Evolutionary conservation across 2,797 vertebrate species (phyloP).

Genomic region (Agapornis canus): DNA sequence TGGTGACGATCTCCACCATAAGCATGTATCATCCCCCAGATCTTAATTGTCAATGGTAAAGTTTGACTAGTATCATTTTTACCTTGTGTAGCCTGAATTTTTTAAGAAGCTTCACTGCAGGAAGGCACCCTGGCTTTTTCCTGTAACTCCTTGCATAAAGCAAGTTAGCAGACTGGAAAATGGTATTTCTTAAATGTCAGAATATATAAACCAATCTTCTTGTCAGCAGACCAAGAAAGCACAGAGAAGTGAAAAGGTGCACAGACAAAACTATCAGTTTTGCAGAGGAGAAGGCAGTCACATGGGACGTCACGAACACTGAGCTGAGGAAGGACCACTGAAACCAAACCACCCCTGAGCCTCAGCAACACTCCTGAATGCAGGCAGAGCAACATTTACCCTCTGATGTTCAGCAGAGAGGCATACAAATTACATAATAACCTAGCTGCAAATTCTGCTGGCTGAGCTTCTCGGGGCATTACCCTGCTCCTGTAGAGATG

Average conservation of each 20-base stretch:
- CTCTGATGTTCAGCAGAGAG: background rate
- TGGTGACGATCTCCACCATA: rapidly evolving
- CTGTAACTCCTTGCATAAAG: background rate
- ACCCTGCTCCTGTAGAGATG: background rate
- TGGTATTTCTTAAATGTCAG: conserved; percentile 63
- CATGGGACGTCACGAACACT: rapidly evolving
- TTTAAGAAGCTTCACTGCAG: background rate
- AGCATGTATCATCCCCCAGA: background rate
- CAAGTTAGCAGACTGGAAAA: conserved; percentile 55
- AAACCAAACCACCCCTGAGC: background rate
- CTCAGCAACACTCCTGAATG: background rate
- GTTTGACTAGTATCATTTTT: background rate
- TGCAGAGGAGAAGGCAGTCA: background rate
- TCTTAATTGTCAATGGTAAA: background rate
- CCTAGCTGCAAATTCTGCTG: background rate
- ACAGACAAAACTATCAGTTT: background rate
- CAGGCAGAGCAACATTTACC: background rate
- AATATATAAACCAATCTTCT: conserved; percentile 39
- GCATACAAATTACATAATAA: background rate
- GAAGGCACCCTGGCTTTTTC: background rate
- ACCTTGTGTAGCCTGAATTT: background rate
- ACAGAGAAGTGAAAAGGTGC: conserved; percentile 7
- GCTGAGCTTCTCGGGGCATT: background rate
- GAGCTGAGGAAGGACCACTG: background rate
- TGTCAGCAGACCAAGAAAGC: conserved; percentile 34